Percentiles rank a stretch among this genome's conserved stretches.
These are phyloP conservation scores for Eupithecia abbreviata DNA, from an alignment of 2,888 invertebrate species.

Conservation along the genomic window DNA sequence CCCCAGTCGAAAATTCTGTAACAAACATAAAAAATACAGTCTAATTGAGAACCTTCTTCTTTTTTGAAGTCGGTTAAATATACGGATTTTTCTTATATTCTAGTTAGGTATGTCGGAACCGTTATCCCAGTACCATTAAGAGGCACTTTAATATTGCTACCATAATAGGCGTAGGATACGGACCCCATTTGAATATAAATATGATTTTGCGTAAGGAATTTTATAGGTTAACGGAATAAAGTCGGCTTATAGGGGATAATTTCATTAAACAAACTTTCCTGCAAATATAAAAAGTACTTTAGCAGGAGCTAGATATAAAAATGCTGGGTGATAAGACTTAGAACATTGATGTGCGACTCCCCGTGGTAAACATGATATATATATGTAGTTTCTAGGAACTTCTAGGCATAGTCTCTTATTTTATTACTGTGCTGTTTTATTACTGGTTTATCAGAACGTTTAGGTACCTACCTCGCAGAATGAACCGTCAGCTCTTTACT, in stretches of 20 bases:
- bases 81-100: background rate
- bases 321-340: background rate
- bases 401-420: too few species aligned
- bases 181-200: slow-evolving; percentile 51
- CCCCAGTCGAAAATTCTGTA: too few species aligned
- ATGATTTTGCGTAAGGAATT: slow-evolving; percentile 46
- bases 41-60: too few species aligned
- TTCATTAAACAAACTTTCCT: slow-evolving; percentile 19
- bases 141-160: slow-evolving; percentile 45
- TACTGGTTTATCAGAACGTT: too few species aligned
- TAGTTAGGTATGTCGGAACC: background rate
- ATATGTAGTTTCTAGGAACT: too few species aligned
- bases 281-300: background rate
- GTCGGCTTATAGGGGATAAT: slow-evolving; percentile 27
- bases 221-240: slow-evolving; percentile 38
- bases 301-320: background rate
- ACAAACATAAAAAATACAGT: too few species aligned
- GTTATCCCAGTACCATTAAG: slow-evolving; percentile 30
- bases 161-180: slow-evolving; percentile 37
- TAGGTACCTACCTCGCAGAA: too few species aligned
- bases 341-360: too few species aligned
- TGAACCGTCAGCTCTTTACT: too few species aligned
- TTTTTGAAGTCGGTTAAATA: too few species aligned
- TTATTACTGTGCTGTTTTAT: too few species aligned
- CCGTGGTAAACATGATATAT: too few species aligned